Evolutionary conservation across 1,140 invertebrate genomes (phyloP), one percentile per base, ranked within the genome.

Genomic region (Stratiolaelaps scimitus): DNA sequence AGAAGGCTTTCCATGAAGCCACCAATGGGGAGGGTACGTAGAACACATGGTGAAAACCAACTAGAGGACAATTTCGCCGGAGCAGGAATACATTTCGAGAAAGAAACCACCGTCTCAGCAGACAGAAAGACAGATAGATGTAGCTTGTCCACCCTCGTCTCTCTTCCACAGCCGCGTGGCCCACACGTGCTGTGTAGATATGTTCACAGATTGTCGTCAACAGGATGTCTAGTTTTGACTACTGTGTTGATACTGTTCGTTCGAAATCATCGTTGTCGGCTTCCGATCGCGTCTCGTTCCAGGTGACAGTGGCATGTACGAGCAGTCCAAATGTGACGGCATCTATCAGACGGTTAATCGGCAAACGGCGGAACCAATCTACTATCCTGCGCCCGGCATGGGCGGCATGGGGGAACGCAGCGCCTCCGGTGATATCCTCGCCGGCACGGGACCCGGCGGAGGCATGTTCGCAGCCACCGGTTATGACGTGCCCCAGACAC

Each of bases 281-380:
- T 40, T 10, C 10, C 34, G 4, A 40, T 40, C 10, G 34, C 5
- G 5, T 6, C 34, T 40, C 10, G 10, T 60, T 60, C 47, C 47
- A 60, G 53, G 53, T 13, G 53, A 60, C 34, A 60, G 34, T 23
- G 17, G 26, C 15, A 60, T 60, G 53, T 60, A 60, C 53, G 53
- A 60, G 53, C 53, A 60, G 20, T 60, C 53, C 13, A 60, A 60
- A 60, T 60, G 53, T 34, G 53, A 60, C 53, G 53, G 53, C 15
- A 60, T 60, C 34, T 60, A 60, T 34, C 53, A 60, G 53, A 60
- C 53, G 53, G 53, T 60, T 34, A 60, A 60, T 34, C 53, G 53
- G 23, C 53, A 60, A 34, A 60, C 53, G 15, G 53, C 53, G 1
- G 53, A 60, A 23, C 53, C 53, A 15, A 60, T 60, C 26, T 60